These are phyloP conservation scores for Coturnix japonica DNA, from an alignment of 2,113 vertebrate species.

Conservation along the genomic window DNA sequence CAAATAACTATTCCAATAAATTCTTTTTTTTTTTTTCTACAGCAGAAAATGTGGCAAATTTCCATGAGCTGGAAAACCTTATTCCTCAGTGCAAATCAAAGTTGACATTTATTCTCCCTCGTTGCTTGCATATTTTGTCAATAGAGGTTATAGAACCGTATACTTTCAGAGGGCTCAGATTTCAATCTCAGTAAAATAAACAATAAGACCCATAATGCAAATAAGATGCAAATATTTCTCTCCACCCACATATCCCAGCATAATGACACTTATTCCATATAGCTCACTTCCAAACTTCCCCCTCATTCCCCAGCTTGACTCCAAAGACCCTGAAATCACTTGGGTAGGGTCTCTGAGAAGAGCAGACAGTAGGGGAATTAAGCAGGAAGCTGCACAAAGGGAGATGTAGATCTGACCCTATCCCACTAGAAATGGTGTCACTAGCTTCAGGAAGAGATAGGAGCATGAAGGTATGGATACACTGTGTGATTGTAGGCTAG, in stretches of 20 bases:
- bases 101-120: not conserved
- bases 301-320: not conserved
- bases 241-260: not conserved
- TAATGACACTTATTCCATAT: not conserved
- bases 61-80: not conserved
- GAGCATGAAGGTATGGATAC: accelerated
- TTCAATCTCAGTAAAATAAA: not conserved
- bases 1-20: constrained; percentile 21
- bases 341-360: not conserved
- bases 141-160: not conserved
- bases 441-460: not conserved
- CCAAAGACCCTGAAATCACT: not conserved
- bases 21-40: not conserved
- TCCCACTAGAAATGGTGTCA: accelerated
- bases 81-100: not conserved
- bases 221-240: not conserved
- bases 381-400: not conserved
- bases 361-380: not conserved
- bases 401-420: not conserved
- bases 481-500: not conserved
- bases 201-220: not conserved
- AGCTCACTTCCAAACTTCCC: not conserved
- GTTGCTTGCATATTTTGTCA: not conserved
- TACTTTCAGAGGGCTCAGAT: not conserved
- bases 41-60: not conserved